Evolutionary conservation across 30 jellyfish, hydroid and myxozoan species (phyloP), one percentile per base, ranked within the genome.

Genomic region (Hydra vulgaris): DNA sequence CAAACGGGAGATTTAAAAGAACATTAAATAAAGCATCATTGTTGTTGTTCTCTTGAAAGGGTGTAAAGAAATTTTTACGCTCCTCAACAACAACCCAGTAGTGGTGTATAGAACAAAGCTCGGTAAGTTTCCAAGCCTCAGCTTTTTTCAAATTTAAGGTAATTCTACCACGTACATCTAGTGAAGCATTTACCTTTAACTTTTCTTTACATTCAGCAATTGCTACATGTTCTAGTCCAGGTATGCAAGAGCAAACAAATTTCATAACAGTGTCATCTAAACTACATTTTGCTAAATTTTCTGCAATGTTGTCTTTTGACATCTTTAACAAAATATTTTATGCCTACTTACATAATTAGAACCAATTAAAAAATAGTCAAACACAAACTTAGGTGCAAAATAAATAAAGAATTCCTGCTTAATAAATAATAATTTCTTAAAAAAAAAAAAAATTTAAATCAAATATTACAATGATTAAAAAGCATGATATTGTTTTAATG

Each of bases 21-120:
- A 25, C 66, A n/a, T 66, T 78, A 40, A 82, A 79, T n/a, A 86
- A 72, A 18, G 78, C 92, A 25, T 78, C 92, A 54, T 86, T 83
- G 19, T 53, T 25, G 20, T 74, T 21, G 27, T 74, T 74, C 18
- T 53, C 89, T 4, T 72, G 74, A 17, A 25, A 22, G 66, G 77
- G 70, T 7, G 5, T 80, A 0, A 80, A 83, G 24, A 73, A 79
- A 61, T 19, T 81, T 23, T 84, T 74, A 22, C 80, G 18, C 67
- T 82, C 95, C 17, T 70, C 89, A 17, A 83, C 96, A 16, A 73
- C 86, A 18, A 90, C 82, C 95, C 95, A 90, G 83, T 81, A 90
- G 80, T 90, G 95, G 52, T 90, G 97, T 55, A 90, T 95, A 8
- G 97, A 90, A n/a, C 96, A 94, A 20, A 90, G 70, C 7, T 73